Evolutionary conservation across 30 jellyfish, hydroid and myxozoan genomes (phyloP), one percentile per base, ranked within the genome.

Genomic region (Chrysaora quinquecirrha): DNA sequence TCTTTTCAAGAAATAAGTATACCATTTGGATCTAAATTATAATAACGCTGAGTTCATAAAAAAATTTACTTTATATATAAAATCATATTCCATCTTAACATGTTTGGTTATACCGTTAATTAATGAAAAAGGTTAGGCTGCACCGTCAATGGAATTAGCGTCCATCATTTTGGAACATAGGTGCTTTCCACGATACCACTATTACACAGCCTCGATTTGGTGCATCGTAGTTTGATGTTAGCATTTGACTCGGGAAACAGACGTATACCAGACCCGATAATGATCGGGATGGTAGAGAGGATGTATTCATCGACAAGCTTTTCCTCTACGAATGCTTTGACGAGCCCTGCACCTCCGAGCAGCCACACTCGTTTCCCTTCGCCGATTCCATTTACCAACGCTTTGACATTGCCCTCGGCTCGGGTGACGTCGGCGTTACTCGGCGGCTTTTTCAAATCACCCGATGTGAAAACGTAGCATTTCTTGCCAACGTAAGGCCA

Each of bases 401-500:
- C 49, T 33, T 80, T 66, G 22, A 70, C 83, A 12, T 67, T 60
- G 30, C 76, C 76, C 32, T 66, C 91, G 12, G 84, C 84, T 48
- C 70, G 43, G 23, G 83, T 48, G 1, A 68, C 91, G 50, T 68
- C 83, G n/a, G 78, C 83, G 23, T 67, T 49, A 32, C 33, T 64
- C 3, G 91, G 78, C 67, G 83, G 84, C 31, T 49, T 48, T 49
- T 54, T 66, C 22, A 80, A 11, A 3, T 43, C 76, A 22, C 68
- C 78, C 48, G 84, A 70, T 9, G 91, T 38, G 33, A 80, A 70
- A 38, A 80, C 91, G 34, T 12, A 67, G 56, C 83, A 68, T 31
- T 50, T 80, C 56, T 80, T 80, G 84, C 58, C 84, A 6, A 34
- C 78, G 33, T 80, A 80, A 6, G 91, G 84, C 91, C 91, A 80